Percentiles rank a stretch among this genome's conserved stretches.
Conservation (phyloP, 2,113 vertebrate species). For the Vicugna pacos region DNA sequence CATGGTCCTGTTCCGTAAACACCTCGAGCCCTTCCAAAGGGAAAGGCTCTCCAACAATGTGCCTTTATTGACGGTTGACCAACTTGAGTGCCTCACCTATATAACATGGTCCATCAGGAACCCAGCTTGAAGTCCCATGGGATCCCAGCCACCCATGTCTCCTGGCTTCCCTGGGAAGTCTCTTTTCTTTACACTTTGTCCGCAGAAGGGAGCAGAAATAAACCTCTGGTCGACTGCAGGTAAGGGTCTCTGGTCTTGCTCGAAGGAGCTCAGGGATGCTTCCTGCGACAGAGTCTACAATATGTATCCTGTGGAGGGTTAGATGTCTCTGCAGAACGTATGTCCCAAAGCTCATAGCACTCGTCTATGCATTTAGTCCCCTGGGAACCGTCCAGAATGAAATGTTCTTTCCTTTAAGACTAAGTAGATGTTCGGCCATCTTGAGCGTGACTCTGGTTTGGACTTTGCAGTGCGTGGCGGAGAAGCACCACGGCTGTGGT, state of each 20-base stretch:
- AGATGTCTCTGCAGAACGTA: neutral
- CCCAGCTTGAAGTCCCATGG: rapidly evolving
- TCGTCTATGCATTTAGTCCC: rapidly evolving
- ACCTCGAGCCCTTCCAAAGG: rapidly evolving
- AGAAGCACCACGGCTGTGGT: too few relatives aligned
- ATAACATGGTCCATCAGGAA: rapidly evolving
- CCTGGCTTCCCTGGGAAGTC: rapidly evolving
- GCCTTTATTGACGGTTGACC: neutral
- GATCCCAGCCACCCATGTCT: rapidly evolving
- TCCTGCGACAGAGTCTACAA: rapidly evolving
- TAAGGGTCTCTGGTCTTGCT: rapidly evolving
- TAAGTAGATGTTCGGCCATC: rapidly evolving
- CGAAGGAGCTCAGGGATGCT: rapidly evolving
- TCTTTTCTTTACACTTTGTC: neutral
- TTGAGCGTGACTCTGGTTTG: rapidly evolving
- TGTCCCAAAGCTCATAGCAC: rapidly evolving
- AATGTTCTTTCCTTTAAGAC: neutral
- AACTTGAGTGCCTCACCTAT: neutral
- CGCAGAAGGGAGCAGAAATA: neutral
- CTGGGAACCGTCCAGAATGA: rapidly evolving
- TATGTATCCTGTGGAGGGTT: rapidly evolving
- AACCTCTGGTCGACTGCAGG: neutral
- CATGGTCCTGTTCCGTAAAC: rapidly evolving
- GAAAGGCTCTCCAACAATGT: neutral
- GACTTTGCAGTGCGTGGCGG: rapidly evolving